phyloP scores from a whole-genome alignment of 2,113 vertebrate species.

The Andinoacara biseriatus region DNA sequence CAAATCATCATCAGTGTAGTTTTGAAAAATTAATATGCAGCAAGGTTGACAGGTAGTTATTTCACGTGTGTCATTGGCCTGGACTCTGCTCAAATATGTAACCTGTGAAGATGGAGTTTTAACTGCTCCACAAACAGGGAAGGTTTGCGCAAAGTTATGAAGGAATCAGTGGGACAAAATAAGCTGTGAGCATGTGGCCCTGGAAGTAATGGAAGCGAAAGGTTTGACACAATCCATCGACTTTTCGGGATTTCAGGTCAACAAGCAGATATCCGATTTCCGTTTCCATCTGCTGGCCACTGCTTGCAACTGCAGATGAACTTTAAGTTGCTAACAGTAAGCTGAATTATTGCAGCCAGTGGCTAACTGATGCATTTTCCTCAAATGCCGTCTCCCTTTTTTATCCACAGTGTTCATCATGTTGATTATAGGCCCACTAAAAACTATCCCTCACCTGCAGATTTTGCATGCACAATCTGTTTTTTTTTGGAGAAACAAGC shows the following conservation, averaged over 20 bases:
- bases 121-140: not conserved
- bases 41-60: not conserved
- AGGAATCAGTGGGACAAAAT: not conserved
- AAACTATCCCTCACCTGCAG: not conserved
- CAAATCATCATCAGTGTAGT: not conserved
- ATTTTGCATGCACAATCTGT: not conserved
- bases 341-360: not conserved
- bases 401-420: not conserved
- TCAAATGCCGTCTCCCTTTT: not conserved
- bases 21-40: not conserved
- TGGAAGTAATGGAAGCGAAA: not conserved
- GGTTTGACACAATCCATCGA: not conserved
- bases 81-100: not conserved
- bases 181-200: not conserved
- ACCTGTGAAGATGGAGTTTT: not conserved
- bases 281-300: not conserved
- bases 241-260: not conserved
- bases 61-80: not conserved
- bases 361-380: not conserved
- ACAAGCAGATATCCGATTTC: not conserved
- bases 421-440: no score
- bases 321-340: not conserved
- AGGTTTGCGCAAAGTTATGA: not conserved
- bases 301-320: not conserved
- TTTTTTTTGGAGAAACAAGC: not conserved